Evolutionary conservation across 2,797 vertebrate species (phyloP).

Genomic region (Odontamblyopus rebecca): DNA sequence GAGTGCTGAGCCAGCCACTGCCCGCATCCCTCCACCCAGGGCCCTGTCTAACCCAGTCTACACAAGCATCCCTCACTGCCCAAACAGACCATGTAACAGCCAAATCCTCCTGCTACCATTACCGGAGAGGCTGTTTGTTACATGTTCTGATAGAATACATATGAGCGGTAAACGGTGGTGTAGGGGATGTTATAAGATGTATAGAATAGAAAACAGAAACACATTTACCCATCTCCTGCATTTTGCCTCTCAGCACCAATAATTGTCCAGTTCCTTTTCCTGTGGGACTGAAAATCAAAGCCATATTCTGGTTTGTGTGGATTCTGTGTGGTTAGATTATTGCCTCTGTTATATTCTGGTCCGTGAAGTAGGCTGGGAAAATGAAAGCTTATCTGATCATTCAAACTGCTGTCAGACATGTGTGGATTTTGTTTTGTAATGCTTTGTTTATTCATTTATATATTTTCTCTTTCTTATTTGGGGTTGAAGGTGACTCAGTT

Average conservation of each 20-base stretch:
- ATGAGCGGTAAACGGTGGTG: not conserved
- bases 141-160: constrained; percentile 18
- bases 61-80: constrained; percentile 47
- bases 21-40: constrained; percentile 42
- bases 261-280: not conserved
- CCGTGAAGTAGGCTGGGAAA: not conserved
- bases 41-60: constrained; percentile 45
- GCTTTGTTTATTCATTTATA: not conserved
- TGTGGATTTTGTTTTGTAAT: not conserved
- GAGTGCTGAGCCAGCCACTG: constrained; percentile 59
- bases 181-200: constrained; percentile 3
- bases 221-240: not conserved
- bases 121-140: constrained; percentile 4
- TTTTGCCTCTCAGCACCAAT: not conserved
- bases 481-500: not conserved
- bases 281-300: constrained; percentile 1
- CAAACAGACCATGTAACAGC: constrained; percentile 36
- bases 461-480: not conserved
- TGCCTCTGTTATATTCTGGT: constrained; percentile 1
- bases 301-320: not conserved
- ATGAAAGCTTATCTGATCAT: not conserved
- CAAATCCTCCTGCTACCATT: constrained; percentile 19
- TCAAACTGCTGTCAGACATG: not conserved
- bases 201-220: not conserved
- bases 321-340: constrained; percentile 1